Percentiles rank a stretch among this genome's conserved stretches.
These are phyloP conservation scores for Apamea epomidion DNA, from an alignment of 2,888 invertebrate genomes.

Conservation along the genomic window DNA sequence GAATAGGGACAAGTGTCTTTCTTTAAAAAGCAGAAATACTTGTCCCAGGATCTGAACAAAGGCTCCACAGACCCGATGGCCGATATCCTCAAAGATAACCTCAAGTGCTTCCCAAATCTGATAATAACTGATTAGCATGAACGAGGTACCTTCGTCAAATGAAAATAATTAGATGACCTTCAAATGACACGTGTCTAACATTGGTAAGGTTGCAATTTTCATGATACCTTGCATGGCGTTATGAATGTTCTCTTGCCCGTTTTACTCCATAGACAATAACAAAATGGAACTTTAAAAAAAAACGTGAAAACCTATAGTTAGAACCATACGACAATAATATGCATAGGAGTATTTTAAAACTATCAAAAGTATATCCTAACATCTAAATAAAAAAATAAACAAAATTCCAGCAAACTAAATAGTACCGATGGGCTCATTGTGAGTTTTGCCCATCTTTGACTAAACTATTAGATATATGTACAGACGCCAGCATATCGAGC, in stretches of 20 bases:
- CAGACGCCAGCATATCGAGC: no score
- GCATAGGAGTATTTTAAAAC: neutral
- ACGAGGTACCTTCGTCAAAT: conserved; percentile 21
- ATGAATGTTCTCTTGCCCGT: neutral
- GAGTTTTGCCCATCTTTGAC: neutral
- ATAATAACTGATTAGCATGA: conserved; percentile 34
- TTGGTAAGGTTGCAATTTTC: neutral
- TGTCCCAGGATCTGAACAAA: conserved; percentile 15
- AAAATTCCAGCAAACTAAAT: neutral
- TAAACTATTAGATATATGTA: neutral
- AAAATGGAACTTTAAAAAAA: neutral
- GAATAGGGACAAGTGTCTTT: conserved; percentile 9
- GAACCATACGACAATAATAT: neutral
- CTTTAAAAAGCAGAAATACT: conserved; percentile 13
- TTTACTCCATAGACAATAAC: neutral
- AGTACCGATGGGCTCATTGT: neutral
- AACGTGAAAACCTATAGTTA: neutral
- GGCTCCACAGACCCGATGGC: conserved; percentile 18
- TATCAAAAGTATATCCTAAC: neutral
- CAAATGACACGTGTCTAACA: neutral
- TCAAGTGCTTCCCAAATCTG: conserved; percentile 37
- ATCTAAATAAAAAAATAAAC: neutral
- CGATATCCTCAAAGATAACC: conserved; percentile 54
- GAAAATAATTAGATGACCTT: conserved; percentile 28
- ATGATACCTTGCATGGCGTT: neutral